Percentiles rank a stretch among this genome's conserved stretches.
Conservation (phyloP, 2,113 vertebrate species). For the Eretmochelys imbricata region DNA sequence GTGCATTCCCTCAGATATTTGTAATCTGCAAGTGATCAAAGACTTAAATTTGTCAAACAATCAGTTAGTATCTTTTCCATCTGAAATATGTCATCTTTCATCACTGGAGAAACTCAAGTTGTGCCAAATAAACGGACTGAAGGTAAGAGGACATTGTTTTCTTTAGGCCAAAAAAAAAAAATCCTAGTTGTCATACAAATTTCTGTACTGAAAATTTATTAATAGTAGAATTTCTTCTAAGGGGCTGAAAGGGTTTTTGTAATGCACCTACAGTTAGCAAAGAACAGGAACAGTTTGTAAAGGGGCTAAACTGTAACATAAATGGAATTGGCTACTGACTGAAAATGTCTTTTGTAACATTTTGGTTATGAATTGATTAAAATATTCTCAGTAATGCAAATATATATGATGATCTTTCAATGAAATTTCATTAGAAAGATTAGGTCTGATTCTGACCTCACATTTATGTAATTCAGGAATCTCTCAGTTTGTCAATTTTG, state of each 20-base stretch:
- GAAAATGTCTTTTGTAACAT: neutral
- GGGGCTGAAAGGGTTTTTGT: neutral
- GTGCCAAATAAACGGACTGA: conserved; percentile 66
- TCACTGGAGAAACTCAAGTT: conserved; percentile 66
- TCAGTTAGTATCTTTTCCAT: conserved; percentile 74
- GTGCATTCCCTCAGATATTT: conserved; percentile 62
- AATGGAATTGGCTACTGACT: neutral
- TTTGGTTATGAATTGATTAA: neutral
- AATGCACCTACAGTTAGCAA: neutral
- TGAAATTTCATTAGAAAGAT: neutral
- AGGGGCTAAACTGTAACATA: neutral
- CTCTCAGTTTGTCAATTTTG: neutral
- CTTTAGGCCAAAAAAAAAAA: neutral
- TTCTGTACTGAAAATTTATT: neutral
- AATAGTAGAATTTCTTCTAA: neutral
- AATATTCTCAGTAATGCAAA: neutral
- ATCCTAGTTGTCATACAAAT: neutral
- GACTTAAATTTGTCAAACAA: conserved; percentile 76
- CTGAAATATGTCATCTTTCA: conserved; percentile 66
- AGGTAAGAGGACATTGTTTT: conserved; percentile 63
- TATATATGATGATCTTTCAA: neutral
- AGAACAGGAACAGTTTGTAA: neutral
- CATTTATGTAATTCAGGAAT: neutral
- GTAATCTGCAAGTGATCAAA: conserved; percentile 64
- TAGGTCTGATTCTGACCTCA: neutral